These are phyloP conservation scores for Kuschelorhynchus macadamiae DNA, from an alignment of 2,888 invertebrate genomes.

Conservation along the genomic window DNA sequence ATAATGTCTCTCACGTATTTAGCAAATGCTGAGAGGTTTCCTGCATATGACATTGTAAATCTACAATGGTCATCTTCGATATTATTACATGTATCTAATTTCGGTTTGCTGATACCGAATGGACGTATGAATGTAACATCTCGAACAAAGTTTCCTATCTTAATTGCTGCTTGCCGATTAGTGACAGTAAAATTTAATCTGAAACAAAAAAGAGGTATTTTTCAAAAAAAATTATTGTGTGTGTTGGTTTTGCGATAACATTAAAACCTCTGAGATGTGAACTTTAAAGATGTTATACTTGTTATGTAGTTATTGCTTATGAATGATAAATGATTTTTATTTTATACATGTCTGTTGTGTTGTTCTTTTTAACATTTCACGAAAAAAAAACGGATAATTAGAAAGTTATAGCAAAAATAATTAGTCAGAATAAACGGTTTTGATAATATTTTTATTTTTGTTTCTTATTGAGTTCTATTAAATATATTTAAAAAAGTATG, in stretches of 20 bases:
- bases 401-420: too few species aligned
- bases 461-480: too few species aligned
- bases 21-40: slow-evolving; percentile 14
- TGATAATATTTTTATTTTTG: too few species aligned
- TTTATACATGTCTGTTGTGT: too few species aligned
- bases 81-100: slow-evolving; percentile 2
- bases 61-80: slow-evolving; percentile 13
- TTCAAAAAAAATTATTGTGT: not conserved
- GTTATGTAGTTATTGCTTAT: too few species aligned
- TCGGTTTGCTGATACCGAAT: not conserved
- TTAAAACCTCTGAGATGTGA: too few species aligned
- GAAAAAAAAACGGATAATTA: too few species aligned
- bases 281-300: too few species aligned
- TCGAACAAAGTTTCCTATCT: slow-evolving; percentile 15
- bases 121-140: slow-evolving; percentile 15
- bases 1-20: slow-evolving; percentile 23
- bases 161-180: not conserved
- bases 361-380: too few species aligned
- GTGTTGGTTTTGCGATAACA: not conserved
- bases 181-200: slow-evolving; percentile 18
- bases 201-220: not conserved
- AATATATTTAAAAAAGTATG: too few species aligned
- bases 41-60: not conserved
- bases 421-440: too few species aligned
- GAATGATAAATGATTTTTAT: too few species aligned